Evolutionary conservation across 2,888 invertebrate genomes (phyloP), one percentile per base, ranked within the genome.

Genomic region (Lepidocyrtinus sp.): DNA sequence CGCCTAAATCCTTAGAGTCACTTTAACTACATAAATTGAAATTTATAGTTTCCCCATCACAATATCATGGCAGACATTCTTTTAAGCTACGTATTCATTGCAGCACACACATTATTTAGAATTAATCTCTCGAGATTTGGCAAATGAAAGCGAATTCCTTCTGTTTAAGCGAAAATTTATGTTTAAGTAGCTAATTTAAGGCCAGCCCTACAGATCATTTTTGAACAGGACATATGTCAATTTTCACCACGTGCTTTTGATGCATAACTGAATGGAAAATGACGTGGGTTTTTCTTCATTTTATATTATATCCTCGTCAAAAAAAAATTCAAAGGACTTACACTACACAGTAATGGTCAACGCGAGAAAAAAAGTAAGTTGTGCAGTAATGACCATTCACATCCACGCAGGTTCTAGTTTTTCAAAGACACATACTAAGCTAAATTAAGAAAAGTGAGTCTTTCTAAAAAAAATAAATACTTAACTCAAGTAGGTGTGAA

Each of bases 161-260:
- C 12, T 36, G 5, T 7, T 36, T 50, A 15, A 50, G 5, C 50
- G 15, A 50, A 12, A n/a, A 50, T 50, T 50, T 50, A 50, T 7
- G 5, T 12, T 50, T 50, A 50, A 50, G 50, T 50, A 50, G 50
- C 50, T 17, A 50, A 50, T 50, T 50, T 50, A 50, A 50, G 50
- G 50, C 50, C 50, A 50, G 17, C 12, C 15, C 50, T 17, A 50
- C 50, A 12, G 5, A 36, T 36, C 36, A 36, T 36, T 5, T 36
- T 36, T 36, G 36, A 36, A 5, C 12, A 36, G 36, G 36, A 36
- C 36, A 12, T 12, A 12, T 36, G 36, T 36, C 36, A 36, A 7
- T 7, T 36, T 36, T 12, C 50, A 50, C 50, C 50, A 50, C 50
- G 50, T 50, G 50, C 15, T 50, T 50, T 12, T 50, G 12, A n/a